Percentiles rank a stretch among this genome's conserved stretches.
Evolutionary conservation across 1,140 invertebrate species (phyloP).

Genomic region (Caenorhabditis tropicalis): DNA sequence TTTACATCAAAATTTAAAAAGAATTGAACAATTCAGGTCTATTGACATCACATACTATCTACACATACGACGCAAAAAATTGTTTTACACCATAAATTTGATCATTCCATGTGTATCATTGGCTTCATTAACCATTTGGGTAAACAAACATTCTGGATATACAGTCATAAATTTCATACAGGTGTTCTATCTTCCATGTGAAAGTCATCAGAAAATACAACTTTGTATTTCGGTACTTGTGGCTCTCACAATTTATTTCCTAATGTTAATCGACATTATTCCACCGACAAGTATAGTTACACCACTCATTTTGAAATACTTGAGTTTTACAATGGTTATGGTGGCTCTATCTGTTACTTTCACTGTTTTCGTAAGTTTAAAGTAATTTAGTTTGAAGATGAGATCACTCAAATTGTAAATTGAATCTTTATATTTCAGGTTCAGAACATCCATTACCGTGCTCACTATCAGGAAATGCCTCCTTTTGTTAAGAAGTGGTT

Average conservation of each 20-base stretch:
- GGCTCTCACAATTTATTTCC: constrained; percentile 94
- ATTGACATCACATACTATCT: constrained; percentile 97
- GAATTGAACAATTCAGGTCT: constrained; percentile 77
- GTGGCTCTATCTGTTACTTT: constrained; percentile 97
- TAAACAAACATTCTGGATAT: constrained; percentile 63
- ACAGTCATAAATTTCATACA: constrained; percentile 66
- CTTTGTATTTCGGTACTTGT: constrained; percentile 75
- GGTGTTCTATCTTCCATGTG: constrained; percentile 78
- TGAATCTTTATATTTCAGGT: constrained; percentile 29
- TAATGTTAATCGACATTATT: constrained; percentile 96
- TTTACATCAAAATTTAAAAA: constrained; percentile 72
- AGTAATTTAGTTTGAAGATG: not conserved
- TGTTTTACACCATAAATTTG: constrained; percentile 92
- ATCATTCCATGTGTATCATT: constrained; percentile 69
- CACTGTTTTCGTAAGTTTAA: constrained; percentile 78
- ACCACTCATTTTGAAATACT: constrained; percentile 95
- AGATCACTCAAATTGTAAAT: not conserved
- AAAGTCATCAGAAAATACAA: constrained; percentile 77
- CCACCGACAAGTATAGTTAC: constrained; percentile 93
- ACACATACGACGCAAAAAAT: constrained; percentile 91
- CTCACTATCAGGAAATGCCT: constrained; percentile 81
- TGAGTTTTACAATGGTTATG: constrained; percentile 97
- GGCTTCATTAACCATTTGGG: constrained; percentile 80
- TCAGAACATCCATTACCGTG: constrained; percentile 98
- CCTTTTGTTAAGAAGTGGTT: constrained; percentile 89